Conservation (phyloP, 2,113 vertebrate species). For the Balaeniceps rex region DNA sequence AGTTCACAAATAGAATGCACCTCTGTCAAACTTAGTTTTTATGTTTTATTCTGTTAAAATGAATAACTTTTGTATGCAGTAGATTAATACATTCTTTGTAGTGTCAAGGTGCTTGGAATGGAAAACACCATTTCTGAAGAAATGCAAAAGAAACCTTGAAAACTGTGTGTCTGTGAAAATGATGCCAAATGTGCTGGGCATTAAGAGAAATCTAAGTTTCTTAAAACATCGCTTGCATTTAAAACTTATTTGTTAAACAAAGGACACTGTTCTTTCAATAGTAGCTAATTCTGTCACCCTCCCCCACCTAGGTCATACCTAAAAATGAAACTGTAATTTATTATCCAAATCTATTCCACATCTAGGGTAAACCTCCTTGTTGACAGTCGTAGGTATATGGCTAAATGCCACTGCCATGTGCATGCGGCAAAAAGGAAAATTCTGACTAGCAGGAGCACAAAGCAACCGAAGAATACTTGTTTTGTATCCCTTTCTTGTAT, state of each 20-base stretch:
- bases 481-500: background rate
- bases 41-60: background rate
- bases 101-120: background rate
- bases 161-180: background rate
- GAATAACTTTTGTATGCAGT: background rate
- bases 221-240: background rate
- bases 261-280: background rate
- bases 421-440: background rate
- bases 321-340: background rate
- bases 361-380: background rate
- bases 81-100: background rate
- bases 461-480: background rate
- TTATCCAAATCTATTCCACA: background rate
- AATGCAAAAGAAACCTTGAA: background rate
- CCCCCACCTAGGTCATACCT: background rate
- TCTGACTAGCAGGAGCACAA: background rate
- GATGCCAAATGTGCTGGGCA: background rate
- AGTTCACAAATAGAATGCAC: background rate
- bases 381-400: background rate
- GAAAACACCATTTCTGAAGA: background rate
- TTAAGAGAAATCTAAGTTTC: background rate
- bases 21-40: background rate
- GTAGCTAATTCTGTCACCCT: background rate
- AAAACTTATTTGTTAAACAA: background rate
- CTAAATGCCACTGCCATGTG: background rate